Percentiles rank a stretch among this genome's conserved stretches.
Conservation (phyloP, 2,888 invertebrate genomes). For the Drosophila affinis region DNA sequence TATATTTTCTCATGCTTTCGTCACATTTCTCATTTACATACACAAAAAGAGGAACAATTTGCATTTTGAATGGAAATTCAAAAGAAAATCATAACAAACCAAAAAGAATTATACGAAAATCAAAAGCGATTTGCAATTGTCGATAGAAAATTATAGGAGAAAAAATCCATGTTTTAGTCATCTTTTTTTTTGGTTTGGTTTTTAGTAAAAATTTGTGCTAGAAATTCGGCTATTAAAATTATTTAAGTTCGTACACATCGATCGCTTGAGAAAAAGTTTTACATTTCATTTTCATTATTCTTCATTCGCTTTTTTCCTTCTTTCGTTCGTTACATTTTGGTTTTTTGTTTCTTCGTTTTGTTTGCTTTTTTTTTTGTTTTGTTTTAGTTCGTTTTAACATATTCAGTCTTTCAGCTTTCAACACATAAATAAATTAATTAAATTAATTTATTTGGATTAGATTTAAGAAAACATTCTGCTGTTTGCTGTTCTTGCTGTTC, state of each 20-base stretch:
- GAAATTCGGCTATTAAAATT: conserved; percentile 79
- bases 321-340: conserved; percentile 31
- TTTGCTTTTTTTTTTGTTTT: conserved; percentile 28
- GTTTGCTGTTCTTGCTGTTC: conserved; percentile 45
- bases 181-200: conserved; percentile 38
- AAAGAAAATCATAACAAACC: conserved; percentile 35
- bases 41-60: conserved; percentile 59
- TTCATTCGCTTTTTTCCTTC: conserved; percentile 35
- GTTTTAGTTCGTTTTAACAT: conserved; percentile 73
- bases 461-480: conserved; percentile 58
- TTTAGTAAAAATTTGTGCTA: conserved; percentile 69
- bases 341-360: conserved; percentile 40
- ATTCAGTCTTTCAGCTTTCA: conserved; percentile 82
- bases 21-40: conserved; percentile 48
- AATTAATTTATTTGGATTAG: conserved; percentile 80
- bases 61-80: conserved; percentile 47
- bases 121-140: conserved; percentile 22
- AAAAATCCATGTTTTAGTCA: conserved; percentile 49
- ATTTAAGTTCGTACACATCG: conserved; percentile 65
- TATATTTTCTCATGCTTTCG: conserved; percentile 44
- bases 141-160: conserved; percentile 7
- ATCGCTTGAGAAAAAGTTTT: conserved; percentile 64
- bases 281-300: conserved; percentile 53
- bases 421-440: conserved; percentile 78
- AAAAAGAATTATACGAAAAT: conserved; percentile 21